These are phyloP conservation scores for Pandemis heparana DNA, from an alignment of 2,888 invertebrate genomes.

Conservation along the genomic window DNA sequence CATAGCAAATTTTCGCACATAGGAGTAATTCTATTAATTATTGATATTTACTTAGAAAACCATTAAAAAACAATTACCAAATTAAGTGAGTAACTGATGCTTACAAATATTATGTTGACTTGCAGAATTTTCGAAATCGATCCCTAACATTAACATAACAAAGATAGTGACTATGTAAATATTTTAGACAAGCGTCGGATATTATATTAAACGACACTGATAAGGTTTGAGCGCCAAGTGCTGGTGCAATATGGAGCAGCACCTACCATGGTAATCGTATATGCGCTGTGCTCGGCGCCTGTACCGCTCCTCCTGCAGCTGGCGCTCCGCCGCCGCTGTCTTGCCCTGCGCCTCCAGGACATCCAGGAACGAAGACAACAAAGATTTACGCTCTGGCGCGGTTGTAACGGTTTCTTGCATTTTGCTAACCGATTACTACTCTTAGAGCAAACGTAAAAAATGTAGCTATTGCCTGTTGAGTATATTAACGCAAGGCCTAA, in stretches of 20 bases:
- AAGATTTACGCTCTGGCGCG: constrained; percentile 74
- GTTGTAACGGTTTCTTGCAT: constrained; percentile 84
- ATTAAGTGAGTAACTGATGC: background rate
- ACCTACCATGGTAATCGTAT: constrained; percentile 77
- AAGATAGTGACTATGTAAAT: constrained; percentile 12
- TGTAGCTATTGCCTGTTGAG: constrained; percentile 5
- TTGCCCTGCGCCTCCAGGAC: constrained; percentile 73
- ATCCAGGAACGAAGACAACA: constrained; percentile 78
- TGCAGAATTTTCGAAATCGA: background rate
- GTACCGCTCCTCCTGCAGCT: constrained; percentile 78
- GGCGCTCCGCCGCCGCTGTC: constrained; percentile 71
- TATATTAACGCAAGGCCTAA: constrained; percentile 17
- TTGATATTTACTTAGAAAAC: no score
- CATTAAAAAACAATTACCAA: no score
- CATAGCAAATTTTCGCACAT: no score
- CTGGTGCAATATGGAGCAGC: constrained; percentile 24
- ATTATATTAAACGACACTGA: constrained; percentile 10
- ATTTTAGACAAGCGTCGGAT: constrained; percentile 9
- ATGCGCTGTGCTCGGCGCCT: constrained; percentile 77
- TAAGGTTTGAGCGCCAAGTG: constrained; percentile 16
- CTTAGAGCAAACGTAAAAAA: constrained; percentile 39
- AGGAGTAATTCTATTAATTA: no score
- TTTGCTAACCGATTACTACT: constrained; percentile 53
- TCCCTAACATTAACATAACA: constrained; percentile 6
- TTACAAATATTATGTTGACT: background rate